phyloP scores from a whole-genome alignment of 2,888 invertebrate genomes.

The Parochlus steinenii region DNA sequence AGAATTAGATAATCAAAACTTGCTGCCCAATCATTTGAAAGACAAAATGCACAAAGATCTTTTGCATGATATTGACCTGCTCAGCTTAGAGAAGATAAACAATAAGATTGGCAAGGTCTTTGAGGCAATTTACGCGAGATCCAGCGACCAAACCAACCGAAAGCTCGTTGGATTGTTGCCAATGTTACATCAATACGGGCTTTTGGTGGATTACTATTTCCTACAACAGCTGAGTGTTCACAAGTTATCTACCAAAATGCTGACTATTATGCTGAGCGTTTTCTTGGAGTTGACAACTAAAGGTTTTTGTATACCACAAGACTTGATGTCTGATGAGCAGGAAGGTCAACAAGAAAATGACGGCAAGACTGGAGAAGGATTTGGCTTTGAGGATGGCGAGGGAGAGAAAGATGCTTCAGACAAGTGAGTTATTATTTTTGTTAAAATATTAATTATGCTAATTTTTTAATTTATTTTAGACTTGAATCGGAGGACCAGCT shows the following conservation, averaged over 20 bases:
- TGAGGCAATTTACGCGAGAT: slow-evolving; percentile 22
- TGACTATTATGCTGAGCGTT: slow-evolving; percentile 63
- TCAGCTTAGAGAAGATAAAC: slow-evolving; percentile 37
- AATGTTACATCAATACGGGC: slow-evolving; percentile 57
- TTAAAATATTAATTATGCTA: not conserved
- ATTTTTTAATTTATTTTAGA: slow-evolving; percentile 11
- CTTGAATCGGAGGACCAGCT: slow-evolving; percentile 75
- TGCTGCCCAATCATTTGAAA: slow-evolving; percentile 49
- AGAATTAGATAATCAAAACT: slow-evolving; percentile 33
- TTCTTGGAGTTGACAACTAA: slow-evolving; percentile 69
- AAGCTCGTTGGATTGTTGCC: slow-evolving; percentile 33
- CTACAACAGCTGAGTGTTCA: slow-evolving; percentile 63
- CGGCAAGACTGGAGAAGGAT: slow-evolving; percentile 48
- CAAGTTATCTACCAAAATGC: slow-evolving; percentile 64
- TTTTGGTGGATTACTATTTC: slow-evolving; percentile 62
- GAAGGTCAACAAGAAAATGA: slow-evolving; percentile 40
- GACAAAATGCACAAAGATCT: slow-evolving; percentile 45
- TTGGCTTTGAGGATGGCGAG: slow-evolving; percentile 84
- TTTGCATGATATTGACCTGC: slow-evolving; percentile 37
- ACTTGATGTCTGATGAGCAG: slow-evolving; percentile 59
- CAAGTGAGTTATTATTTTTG: slow-evolving; percentile 23
- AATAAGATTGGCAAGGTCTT: slow-evolving; percentile 30
- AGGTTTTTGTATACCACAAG: slow-evolving; percentile 89
- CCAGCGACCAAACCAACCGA: slow-evolving; percentile 6
- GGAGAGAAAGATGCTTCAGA: slow-evolving; percentile 93